Evolutionary conservation across 2,888 invertebrate species (phyloP).

Genomic region (Vandiemenella viatica): DNA sequence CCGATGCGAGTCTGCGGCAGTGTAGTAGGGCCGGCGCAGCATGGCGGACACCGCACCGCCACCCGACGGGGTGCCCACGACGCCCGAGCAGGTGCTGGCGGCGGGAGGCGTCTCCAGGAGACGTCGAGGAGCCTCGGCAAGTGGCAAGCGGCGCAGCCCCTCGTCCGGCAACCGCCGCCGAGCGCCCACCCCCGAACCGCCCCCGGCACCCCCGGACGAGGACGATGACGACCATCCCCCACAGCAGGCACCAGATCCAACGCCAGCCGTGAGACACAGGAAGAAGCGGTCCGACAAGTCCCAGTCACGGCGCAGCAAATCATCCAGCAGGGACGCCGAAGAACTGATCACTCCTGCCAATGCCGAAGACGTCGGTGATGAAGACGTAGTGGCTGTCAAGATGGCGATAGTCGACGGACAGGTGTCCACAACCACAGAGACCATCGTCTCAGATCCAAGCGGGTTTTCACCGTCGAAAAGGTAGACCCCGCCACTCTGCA

Average conservation of each 20-base stretch:
- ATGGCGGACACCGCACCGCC: neutral
- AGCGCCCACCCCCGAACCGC: slow-evolving; percentile 13
- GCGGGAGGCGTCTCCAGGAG: slow-evolving; percentile 38
- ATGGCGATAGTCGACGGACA: neutral
- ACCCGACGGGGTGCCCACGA: slow-evolving; percentile 14
- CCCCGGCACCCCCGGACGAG: slow-evolving; percentile 4
- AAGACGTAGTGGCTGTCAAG: neutral
- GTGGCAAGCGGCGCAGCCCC: slow-evolving; percentile 11
- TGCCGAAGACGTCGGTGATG: neutral
- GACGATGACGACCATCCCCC: slow-evolving; percentile 20
- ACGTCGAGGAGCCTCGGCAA: slow-evolving; percentile 33
- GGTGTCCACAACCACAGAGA: neutral
- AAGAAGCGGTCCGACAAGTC: slow-evolving; percentile 9
- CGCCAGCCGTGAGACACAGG: slow-evolving; percentile 1
- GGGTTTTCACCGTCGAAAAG: slow-evolving; percentile 1
- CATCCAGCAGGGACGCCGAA: neutral
- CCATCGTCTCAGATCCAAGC: slow-evolving; percentile 4
- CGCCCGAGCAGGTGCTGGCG: slow-evolving; percentile 33
- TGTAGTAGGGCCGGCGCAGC: neutral
- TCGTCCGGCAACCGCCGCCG: slow-evolving; percentile 11
- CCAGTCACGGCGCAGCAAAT: neutral
- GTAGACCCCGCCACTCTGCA: neutral
- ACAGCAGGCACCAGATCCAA: neutral
- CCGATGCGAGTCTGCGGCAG: neutral
- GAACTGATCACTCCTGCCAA: neutral